Evolutionary conservation across 2,113 vertebrate genomes (phyloP).

Genomic region (Microtus richardsoni): DNA sequence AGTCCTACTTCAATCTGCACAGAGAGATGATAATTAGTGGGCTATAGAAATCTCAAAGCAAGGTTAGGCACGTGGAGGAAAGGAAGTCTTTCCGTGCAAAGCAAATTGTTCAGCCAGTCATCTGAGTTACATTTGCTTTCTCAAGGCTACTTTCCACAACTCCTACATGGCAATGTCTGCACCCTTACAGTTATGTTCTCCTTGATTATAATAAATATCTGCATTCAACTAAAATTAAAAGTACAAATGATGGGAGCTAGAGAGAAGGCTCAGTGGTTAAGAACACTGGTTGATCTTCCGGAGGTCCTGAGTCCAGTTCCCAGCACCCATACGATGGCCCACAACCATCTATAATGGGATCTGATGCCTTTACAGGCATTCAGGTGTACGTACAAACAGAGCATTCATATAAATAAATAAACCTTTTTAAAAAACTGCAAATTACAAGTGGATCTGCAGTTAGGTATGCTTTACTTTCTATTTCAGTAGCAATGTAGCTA

Average conservation of each 20-base stretch:
- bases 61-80: background rate
- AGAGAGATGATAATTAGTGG: slow-evolving; percentile 68
- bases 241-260: background rate
- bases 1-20: slow-evolving; percentile 93
- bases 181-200: background rate
- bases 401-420: background rate
- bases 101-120: background rate
- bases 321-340: background rate
- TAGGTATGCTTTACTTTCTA: slow-evolving; percentile 12
- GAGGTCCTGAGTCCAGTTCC: background rate
- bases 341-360: background rate
- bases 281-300: background rate
- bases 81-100: background rate
- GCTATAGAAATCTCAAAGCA: background rate
- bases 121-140: slow-evolving; percentile 14
- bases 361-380: background rate
- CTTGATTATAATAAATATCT: background rate
- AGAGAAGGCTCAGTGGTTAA: background rate
- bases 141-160: background rate
- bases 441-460: background rate
- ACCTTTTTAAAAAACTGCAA: background rate
- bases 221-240: slow-evolving; percentile 3
- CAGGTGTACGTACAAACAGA: background rate
- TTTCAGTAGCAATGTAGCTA: slow-evolving; percentile 40
- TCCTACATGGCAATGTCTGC: background rate